These are phyloP conservation scores for Drosophila cognata DNA, from an alignment of 2,888 invertebrate species.

Conservation along the genomic window DNA sequence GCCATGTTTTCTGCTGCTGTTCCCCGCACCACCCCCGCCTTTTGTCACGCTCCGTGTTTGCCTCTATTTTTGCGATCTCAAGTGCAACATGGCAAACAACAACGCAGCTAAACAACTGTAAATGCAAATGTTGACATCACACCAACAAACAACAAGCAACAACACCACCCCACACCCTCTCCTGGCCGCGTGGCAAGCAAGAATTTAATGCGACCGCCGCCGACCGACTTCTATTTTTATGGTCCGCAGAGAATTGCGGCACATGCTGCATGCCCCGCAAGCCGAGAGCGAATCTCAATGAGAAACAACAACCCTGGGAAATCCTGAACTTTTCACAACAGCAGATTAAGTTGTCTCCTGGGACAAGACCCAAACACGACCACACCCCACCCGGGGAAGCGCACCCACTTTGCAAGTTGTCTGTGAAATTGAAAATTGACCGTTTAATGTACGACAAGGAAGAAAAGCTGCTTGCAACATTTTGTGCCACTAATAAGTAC, in stretches of 20 bases:
- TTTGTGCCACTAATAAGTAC: conserved; percentile 75
- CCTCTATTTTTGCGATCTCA: conserved; percentile 43
- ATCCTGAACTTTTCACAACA: conserved; percentile 74
- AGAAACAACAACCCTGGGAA: conserved; percentile 62
- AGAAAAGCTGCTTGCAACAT: conserved; percentile 53
- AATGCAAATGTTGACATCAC: conserved; percentile 79
- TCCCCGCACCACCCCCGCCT: background rate
- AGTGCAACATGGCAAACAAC: conserved; percentile 76
- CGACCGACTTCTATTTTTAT: conserved; percentile 65
- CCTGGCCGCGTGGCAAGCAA: conserved; percentile 65
- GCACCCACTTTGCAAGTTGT: conserved; percentile 65
- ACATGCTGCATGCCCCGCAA: conserved; percentile 52
- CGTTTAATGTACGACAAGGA: conserved; percentile 77
- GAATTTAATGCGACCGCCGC: conserved; percentile 64
- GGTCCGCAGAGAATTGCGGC: conserved; percentile 82
- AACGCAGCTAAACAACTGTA: conserved; percentile 63
- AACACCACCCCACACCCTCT: background rate
- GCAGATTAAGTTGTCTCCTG: conserved; percentile 80
- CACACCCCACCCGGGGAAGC: background rate
- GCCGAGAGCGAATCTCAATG: background rate
- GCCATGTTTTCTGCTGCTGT: conserved; percentile 68
- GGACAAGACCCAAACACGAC: conserved; percentile 29
- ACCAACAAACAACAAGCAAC: conserved; percentile 45
- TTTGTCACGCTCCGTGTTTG: conserved; percentile 6
- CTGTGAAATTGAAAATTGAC: conserved; percentile 83